A percentile compares a stretch with the other conserved stretches of the same genome.
These are phyloP conservation scores for Hypercompe scribonia DNA, from an alignment of 2,888 invertebrate genomes.

Conservation along the genomic window DNA sequence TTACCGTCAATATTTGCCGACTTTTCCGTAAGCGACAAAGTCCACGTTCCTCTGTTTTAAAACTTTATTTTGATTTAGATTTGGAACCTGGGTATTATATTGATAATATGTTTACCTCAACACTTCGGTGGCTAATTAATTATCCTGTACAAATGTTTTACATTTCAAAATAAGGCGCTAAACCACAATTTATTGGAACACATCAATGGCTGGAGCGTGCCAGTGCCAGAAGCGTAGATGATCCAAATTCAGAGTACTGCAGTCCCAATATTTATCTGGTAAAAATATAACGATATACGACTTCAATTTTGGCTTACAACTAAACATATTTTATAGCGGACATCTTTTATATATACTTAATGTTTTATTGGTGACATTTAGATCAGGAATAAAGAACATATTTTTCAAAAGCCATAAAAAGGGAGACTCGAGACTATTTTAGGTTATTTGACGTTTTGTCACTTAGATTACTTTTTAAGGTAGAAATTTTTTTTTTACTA, in stretches of 20 bases:
- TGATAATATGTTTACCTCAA: not conserved
- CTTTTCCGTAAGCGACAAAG: conserved; percentile 35
- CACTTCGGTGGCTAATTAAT: not conserved
- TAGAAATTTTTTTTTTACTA: too few relatives aligned
- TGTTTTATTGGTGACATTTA: conserved; percentile 3
- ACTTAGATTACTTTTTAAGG: not conserved
- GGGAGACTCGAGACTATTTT: not conserved
- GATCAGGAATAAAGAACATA: not conserved
- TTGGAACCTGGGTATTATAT: not conserved
- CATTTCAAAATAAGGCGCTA: conserved; percentile 46
- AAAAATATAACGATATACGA: conserved; percentile 48
- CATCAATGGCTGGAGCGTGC: conserved; percentile 48
- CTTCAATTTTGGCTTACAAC: conserved; percentile 41
- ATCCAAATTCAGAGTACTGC: conserved; percentile 57
- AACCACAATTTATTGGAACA: conserved; percentile 54
- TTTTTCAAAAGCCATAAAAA: not conserved
- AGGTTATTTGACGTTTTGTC: not conserved
- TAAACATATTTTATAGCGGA: conserved; percentile 27
- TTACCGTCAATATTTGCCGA: conserved; percentile 52
- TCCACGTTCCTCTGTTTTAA: not conserved
- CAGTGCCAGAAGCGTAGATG: conserved; percentile 57
- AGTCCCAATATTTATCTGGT: conserved; percentile 56
- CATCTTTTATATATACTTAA: conserved; percentile 17
- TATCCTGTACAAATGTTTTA: conserved; percentile 27
- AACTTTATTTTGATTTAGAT: conserved; percentile 5